Conservation (phyloP, 2,888 invertebrate species). For the Boloria euphrosyne region DNA sequence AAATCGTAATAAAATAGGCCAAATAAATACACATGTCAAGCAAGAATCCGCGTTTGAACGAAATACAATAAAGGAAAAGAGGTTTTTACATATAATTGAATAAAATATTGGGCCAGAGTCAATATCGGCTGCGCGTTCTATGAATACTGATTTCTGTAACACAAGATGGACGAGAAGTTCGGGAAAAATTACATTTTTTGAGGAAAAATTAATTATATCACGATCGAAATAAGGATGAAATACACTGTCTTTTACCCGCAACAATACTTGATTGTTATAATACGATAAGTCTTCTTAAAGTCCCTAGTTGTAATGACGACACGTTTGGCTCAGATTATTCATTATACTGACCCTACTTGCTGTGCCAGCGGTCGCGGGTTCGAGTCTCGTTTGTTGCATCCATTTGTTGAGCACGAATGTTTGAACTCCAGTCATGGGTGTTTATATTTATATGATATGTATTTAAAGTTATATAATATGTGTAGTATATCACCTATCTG, state of each 20-base stretch:
- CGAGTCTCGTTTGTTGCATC: too few species aligned
- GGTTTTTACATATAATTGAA: conserved; percentile 71
- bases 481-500: too few species aligned
- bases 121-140: conserved; percentile 44
- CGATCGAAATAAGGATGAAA: neutral
- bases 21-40: conserved; percentile 15
- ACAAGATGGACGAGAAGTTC: conserved; percentile 10
- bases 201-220: conserved; percentile 11
- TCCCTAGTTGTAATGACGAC: too few species aligned
- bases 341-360: too few species aligned
- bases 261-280: too few species aligned
- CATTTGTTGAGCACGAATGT: too few species aligned
- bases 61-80: conserved; percentile 40
- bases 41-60: conserved; percentile 11
- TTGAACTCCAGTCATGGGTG: too few species aligned
- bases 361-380: too few species aligned
- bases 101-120: conserved; percentile 63
- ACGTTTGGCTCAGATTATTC: too few species aligned
- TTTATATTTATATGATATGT: too few species aligned
- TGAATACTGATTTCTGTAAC: conserved; percentile 46
- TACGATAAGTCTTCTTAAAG: too few species aligned
- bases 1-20: conserved; percentile 1
- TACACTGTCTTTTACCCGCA: neutral
- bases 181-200: conserved; percentile 4
- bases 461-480: too few species aligned